Base-by-base conservation (phyloP, 2,113 vertebrate species). In the Xerus inauris region DNA sequence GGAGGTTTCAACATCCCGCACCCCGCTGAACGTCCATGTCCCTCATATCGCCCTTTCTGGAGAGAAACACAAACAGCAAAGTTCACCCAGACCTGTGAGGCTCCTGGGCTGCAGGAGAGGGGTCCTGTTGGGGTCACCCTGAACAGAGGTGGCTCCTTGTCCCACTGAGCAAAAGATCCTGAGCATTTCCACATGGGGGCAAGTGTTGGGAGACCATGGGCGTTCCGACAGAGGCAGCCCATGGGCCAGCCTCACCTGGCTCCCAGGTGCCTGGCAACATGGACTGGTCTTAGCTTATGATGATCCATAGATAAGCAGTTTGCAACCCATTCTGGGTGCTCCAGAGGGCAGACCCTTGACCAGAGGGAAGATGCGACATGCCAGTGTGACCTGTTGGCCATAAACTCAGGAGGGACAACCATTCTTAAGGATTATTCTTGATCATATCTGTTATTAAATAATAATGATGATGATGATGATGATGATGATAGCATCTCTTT, bases 191-290 rank as follows among this genome's bases (percentile, higher is more conserved):
- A 5, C 1, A 1, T 24, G 35, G 8, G 62, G 45, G 20, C 35
- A 42, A 4, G 38, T 12, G 11, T 7, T 49, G 5, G 45, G 47
- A 17, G 11, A 6, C 8, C 19, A 30, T 30, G 71, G 57, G 75
- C 3, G 8, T 35, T 51, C 59, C 90, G 49, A 42, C 57, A 1
- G 0, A 62, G 8, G 47, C 9, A 4, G 5, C 30, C 19, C 30
- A 0, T 6, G 6, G 35, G 22, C n/a, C 5, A 0, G 8, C 24
- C 8, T 76, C 71, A 0, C 45, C 1, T 0, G 1, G 17, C 8
- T 13, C 49, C 45, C 3, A 1, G 32, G 12, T 14, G 12, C n/a
- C 91, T 42, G 24, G 30, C 32, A 20, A 1, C 7, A 0, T 1
- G 40, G 57, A 35, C 93, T 0, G 14, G n/a, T 28, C 64, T 89